Evolutionary conservation across 2,113 vertebrate species (phyloP), one percentile per base, ranked within the genome.

Genomic region (Pagrus major): DNA sequence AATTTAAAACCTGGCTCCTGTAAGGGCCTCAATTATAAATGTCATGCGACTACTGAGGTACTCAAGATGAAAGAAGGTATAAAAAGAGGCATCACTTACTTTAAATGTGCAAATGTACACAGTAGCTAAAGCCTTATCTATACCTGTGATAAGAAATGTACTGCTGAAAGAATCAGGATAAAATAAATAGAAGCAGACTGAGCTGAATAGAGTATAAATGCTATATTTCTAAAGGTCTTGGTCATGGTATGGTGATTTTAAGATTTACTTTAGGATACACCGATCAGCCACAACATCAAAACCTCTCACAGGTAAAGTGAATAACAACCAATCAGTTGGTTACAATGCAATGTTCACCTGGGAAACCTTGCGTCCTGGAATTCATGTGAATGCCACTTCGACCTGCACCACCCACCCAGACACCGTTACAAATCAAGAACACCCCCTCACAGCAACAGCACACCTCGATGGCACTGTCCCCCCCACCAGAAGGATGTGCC

Each of bases 1-100:
- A 37, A 87, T 66, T 20, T 52, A 76, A 81, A 76, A 52, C 29
- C 21, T 68, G 41, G 56, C 27, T 29, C 29, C 21, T 42, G 29
- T 66, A 33, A 70, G 33, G 31, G 33, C 56, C 10, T 71, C 52
- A 54, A 35, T 56, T 44, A 56, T 25, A 74, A 44, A 59, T 75
- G 25, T 41, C 20, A 46, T 37, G 39, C 11, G 5, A 42, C 44
- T 47, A 67, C 58, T 66, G 29, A 60, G 29, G 42, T 42, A 51
- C 46, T 76, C 49, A 21, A 47, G 27, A 65, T 54, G 41, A 73
- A 59, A 59, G 18, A 29, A n/a, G 5, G 20, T n/a, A 69, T 69
- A n/a, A 64, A 76, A 47, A 51, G 6, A 49, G 9, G 44, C 46
- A 29, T 63, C 12, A 4, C 23, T 41, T 31, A 4, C 12, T 35